A percentile compares a stretch with the other conserved stretches of the same genome.
These are phyloP conservation scores for Ctena decussata DNA, from an alignment of 2,888 invertebrate genomes.

Conservation along the genomic window DNA sequence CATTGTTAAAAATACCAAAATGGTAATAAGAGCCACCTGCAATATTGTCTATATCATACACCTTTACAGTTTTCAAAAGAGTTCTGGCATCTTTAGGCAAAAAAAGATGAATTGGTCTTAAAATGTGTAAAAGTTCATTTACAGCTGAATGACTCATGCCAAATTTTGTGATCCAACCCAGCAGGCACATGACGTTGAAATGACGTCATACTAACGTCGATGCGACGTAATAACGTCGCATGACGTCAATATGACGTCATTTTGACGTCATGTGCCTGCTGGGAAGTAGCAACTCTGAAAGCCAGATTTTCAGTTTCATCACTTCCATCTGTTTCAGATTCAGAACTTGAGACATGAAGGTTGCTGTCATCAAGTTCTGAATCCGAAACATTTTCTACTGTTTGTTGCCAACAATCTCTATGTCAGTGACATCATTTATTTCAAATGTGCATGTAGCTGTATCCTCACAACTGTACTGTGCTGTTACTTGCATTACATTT, in stretches of 20 bases:
- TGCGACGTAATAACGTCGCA: too few relatives aligned
- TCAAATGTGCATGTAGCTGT: not conserved
- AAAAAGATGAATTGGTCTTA: slow-evolving; percentile 10
- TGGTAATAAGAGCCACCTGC: slow-evolving; percentile 15
- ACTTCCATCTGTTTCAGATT: not conserved
- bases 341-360: not conserved
- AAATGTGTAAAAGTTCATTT: slow-evolving; percentile 9
- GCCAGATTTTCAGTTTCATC: not conserved
- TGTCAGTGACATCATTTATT: not conserved
- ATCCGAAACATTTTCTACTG: not conserved
- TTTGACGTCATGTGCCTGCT: too few relatives aligned
- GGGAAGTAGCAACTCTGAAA: not conserved
- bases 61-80: slow-evolving; percentile 10
- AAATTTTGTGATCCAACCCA: too few relatives aligned
- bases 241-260: too few relatives aligned
- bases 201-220: too few relatives aligned
- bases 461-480: not conserved
- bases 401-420: not conserved
- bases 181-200: too few relatives aligned
- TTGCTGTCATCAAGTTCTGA: not conserved
- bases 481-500: not conserved
- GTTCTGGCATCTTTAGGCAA: slow-evolving; percentile 46
- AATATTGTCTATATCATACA: not conserved
- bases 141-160: slow-evolving; percentile 20
- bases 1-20: slow-evolving; percentile 2